phyloP scores from a whole-genome alignment of 1,140 invertebrate species.

The Antheraea pernyi region DNA sequence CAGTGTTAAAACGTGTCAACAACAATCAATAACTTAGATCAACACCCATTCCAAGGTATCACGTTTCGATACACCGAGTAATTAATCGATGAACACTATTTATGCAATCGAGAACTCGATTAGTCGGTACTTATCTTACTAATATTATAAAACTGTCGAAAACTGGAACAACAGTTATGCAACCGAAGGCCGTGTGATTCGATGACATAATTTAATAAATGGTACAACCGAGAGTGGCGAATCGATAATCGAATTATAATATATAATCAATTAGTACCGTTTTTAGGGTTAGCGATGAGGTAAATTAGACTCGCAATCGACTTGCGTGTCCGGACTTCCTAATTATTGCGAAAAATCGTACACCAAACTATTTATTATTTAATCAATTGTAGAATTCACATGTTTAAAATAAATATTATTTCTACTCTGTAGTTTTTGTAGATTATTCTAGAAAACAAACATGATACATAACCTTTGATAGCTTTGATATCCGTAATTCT shows the following conservation, averaged over 20 bases:
- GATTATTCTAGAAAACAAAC: too few relatives aligned
- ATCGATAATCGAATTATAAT: slow-evolving; percentile 27
- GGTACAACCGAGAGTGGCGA: slow-evolving; percentile 34
- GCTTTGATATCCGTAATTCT: too few relatives aligned
- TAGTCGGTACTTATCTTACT: background rate
- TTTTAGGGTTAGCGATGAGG: slow-evolving; percentile 26
- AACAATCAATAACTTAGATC: background rate
- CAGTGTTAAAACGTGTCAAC: background rate
- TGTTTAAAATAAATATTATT: too few relatives aligned
- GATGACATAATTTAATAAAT: slow-evolving; percentile 14
- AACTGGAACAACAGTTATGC: slow-evolving; percentile 22
- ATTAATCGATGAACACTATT: background rate
- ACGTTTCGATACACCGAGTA: background rate
- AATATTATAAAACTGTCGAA: slow-evolving; percentile 4
- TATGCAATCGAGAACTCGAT: background rate
- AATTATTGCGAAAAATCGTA: background rate
- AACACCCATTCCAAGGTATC: background rate
- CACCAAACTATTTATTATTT: background rate
- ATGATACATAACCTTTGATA: too few relatives aligned
- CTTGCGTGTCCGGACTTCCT: background rate
- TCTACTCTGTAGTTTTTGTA: too few relatives aligned
- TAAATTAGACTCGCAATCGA: background rate
- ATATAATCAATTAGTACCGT: slow-evolving; percentile 31
- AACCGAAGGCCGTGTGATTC: slow-evolving; percentile 20
- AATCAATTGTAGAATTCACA: background rate